phyloP scores from a whole-genome alignment of 2,888 invertebrate species.

The Drosophila paramelanica region DNA sequence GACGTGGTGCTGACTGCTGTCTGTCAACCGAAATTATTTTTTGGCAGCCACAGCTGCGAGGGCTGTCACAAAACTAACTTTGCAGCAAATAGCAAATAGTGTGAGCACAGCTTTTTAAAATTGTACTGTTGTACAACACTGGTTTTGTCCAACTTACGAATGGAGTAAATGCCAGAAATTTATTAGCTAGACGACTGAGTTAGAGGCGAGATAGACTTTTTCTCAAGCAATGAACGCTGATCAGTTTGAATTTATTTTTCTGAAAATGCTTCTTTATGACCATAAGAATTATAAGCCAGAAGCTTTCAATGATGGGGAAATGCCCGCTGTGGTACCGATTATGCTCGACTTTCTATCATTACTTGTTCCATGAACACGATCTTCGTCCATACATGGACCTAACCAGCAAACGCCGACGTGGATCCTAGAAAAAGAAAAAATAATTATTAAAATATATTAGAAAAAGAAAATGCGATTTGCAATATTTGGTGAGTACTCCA shows the following conservation, averaged over 20 bases:
- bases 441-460: not conserved
- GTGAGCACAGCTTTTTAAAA: no score
- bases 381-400: not conserved
- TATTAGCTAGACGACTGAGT: not conserved
- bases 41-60: conserved; percentile 43
- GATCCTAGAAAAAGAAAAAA: not conserved
- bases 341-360: not conserved
- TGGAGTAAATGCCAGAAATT: not conserved
- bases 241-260: not conserved
- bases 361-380: not conserved
- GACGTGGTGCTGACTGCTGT: conserved; percentile 69
- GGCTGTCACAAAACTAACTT: conserved; percentile 30
- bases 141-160: not conserved
- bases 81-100: not conserved
- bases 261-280: not conserved
- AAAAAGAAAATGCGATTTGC: no score
- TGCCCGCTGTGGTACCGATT: not conserved
- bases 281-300: not conserved
- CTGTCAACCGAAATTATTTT: conserved; percentile 73
- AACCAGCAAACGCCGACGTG: not conserved
- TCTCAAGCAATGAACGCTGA: not conserved
- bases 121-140: not conserved
- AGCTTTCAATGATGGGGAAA: not conserved
- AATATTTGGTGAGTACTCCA: not conserved
- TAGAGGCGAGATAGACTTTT: not conserved